Conservation (phyloP, 2,888 invertebrate genomes). For the Drosophila hawaiiensis region DNA sequence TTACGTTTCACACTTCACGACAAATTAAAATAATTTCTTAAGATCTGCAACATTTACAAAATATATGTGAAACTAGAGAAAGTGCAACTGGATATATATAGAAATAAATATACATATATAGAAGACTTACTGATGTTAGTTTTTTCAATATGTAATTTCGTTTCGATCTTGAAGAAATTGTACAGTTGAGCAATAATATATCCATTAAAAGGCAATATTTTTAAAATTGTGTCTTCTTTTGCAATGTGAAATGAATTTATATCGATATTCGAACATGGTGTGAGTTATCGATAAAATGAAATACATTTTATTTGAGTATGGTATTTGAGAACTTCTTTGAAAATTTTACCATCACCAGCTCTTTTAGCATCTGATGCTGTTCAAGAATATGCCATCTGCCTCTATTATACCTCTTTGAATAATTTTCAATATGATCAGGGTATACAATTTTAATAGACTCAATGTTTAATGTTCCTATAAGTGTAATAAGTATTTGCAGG, state of each 20-base stretch:
- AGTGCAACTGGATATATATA: too few species aligned
- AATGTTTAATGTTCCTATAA: too few species aligned
- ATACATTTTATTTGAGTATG: neutral
- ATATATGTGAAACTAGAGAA: too few species aligned
- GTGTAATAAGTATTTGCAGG: too few species aligned
- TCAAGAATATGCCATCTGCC: neutral
- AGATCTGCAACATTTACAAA: too few species aligned
- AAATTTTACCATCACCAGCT: neutral
- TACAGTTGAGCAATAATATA: neutral
- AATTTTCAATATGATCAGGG: neutral
- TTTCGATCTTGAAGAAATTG: neutral
- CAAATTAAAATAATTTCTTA: neutral
- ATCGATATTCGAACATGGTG: neutral
- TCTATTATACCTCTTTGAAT: neutral
- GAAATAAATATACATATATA: too few species aligned
- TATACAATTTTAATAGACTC: neutral
- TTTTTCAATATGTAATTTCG: neutral
- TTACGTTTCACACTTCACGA: neutral
- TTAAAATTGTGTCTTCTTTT: neutral
- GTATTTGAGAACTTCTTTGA: neutral
- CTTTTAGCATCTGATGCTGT: neutral
- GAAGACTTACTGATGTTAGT: neutral
- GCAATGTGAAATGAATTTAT: neutral
- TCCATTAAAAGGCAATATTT: neutral
- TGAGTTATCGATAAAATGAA: neutral